phyloP scores from a whole-genome alignment of 2,797 vertebrate species.

The Halcyon smyrnensis region DNA sequence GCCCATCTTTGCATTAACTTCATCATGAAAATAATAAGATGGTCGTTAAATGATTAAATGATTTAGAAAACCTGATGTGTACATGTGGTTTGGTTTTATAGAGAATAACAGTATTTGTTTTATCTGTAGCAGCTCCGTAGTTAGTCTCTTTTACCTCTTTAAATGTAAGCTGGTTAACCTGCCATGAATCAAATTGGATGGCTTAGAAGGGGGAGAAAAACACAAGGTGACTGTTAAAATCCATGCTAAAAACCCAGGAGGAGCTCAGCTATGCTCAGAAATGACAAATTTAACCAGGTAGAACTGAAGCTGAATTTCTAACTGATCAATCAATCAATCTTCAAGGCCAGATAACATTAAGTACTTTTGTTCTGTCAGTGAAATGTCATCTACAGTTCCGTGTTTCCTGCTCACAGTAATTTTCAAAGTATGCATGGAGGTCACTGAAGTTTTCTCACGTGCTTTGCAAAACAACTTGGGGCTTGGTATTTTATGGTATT shows the following conservation, averaged over 20 bases:
- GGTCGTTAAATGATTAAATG: no score
- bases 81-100: background rate
- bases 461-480: background rate
- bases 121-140: background rate
- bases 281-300: background rate
- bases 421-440: background rate
- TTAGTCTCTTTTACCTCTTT: background rate
- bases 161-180: background rate
- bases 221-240: background rate
- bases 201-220: background rate
- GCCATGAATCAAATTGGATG: background rate
- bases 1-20: background rate
- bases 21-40: no score
- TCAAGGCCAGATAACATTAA: background rate
- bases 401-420: background rate
- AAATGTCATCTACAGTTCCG: background rate
- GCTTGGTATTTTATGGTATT: background rate
- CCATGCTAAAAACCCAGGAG: background rate
- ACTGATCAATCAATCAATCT: background rate
- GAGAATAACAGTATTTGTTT: background rate
- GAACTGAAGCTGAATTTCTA: background rate
- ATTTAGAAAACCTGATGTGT: background rate
- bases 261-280: background rate
- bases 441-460: background rate
- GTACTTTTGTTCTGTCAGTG: background rate